Percentiles rank a stretch among this genome's conserved stretches.
These are phyloP conservation scores for Coremacera marginata DNA, from an alignment of 2,888 invertebrate genomes.

Conservation along the genomic window DNA sequence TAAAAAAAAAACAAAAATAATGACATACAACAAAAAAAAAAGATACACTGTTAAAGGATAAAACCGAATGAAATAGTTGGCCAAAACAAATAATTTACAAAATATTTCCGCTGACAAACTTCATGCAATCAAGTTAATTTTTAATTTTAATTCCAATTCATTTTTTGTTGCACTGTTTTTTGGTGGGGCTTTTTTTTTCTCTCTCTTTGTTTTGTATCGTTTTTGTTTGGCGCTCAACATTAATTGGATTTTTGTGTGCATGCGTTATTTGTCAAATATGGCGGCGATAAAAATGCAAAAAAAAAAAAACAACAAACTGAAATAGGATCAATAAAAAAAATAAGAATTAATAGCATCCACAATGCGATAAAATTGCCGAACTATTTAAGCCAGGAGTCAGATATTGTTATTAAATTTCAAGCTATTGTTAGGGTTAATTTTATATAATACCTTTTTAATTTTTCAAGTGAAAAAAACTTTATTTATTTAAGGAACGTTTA, in stretches of 20 bases:
- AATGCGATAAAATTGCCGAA: slow-evolving; percentile 49
- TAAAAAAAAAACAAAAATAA: neutral
- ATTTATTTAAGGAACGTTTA: too few relatives aligned
- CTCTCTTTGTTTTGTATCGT: slow-evolving; percentile 38
- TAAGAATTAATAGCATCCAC: slow-evolving; percentile 4
- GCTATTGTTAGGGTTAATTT: too few relatives aligned
- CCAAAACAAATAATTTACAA: slow-evolving; percentile 10
- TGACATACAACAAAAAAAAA: neutral
- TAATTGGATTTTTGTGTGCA: slow-evolving; percentile 54
- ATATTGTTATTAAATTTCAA: slow-evolving; percentile 13
- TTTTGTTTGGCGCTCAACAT: slow-evolving; percentile 50
- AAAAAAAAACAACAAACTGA: neutral
- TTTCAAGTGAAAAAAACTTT: too few relatives aligned
- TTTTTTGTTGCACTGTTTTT: slow-evolving; percentile 34
- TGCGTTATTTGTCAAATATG: slow-evolving; percentile 39
- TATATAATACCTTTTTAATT: too few relatives aligned
- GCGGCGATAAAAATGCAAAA: slow-evolving; percentile 23
- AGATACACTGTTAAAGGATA: neutral
- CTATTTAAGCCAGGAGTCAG: slow-evolving; percentile 15
- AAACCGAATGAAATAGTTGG: neutral
- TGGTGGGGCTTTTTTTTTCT: too few relatives aligned
- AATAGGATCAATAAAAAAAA: slow-evolving; percentile 2
- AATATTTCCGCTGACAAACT: slow-evolving; percentile 8
- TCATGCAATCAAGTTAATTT: slow-evolving; percentile 39
- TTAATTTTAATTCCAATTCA: slow-evolving; percentile 47